Base-by-base conservation (phyloP, 2,113 vertebrate species). In the Mionectes macconnelli region DNA sequence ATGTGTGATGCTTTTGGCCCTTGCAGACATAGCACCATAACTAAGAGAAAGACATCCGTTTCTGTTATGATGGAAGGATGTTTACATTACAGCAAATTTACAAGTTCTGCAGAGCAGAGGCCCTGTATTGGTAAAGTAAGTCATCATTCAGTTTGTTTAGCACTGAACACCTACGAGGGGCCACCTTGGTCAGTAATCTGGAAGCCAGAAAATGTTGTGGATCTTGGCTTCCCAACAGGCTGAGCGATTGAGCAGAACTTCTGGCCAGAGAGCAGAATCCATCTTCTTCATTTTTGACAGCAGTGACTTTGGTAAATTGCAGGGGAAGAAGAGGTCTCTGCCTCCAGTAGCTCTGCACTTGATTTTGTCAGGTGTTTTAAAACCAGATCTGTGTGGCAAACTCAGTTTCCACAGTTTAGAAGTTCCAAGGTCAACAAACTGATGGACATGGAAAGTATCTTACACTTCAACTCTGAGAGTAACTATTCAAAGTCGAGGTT, bases 21-120 rank as follows among this genome's bases (percentile, higher is more conserved):
- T 84, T 95, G 87, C 59, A 89, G 76, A 28, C 74, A 5, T 83
- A 95, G 63, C 82, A 96, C 93, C 82, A n/a, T 67, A 88, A 85
- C 55, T 80, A 90, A 86, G 56, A 94, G 92, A 91, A 82, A 87
- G 91, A 87, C 89, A 95, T 91, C 93, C 96, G 93, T 95, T 94
- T 96, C 95, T 97, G 66, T 96, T 96, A 91, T 91, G 95, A 94
- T 79, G 53, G 90, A 96, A 92, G 47, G 83, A 94, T 97, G 92
- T 96, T 96, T 96, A 94, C 82, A 85, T 94, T 93, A 88, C 21
- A 87, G 90, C 87, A 92, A 78, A 93, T 94, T 88, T 91, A 70
- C 83, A 84, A 94, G 79, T 84, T 93, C 78, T 88, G 42, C 59
- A 74, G 82, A 93, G 94, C 79, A 90, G 84, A 90, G 82, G 47